phyloP scores from a whole-genome alignment of 2,113 vertebrate genomes.

The Pedionomus torquatus region DNA sequence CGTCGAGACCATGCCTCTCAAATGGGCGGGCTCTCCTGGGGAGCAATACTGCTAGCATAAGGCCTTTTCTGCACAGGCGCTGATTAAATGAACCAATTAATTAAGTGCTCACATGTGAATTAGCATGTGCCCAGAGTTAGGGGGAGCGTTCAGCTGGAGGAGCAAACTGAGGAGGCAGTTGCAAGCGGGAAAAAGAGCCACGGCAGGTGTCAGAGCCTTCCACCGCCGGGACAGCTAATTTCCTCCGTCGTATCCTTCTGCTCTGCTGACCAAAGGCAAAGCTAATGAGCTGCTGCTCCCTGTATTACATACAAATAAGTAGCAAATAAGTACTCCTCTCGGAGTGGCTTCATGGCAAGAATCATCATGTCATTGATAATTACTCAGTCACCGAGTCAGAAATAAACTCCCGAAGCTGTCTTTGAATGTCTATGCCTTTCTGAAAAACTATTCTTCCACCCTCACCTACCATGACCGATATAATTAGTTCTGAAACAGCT shows the following conservation, averaged over 20 bases:
- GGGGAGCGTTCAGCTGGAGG: conserved; percentile 4
- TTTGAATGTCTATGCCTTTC: not conserved
- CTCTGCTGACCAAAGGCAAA: conserved; percentile 6
- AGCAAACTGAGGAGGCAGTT: not conserved
- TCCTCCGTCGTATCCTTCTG: not conserved
- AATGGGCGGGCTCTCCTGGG: conserved; percentile 40
- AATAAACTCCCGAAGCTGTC: not conserved
- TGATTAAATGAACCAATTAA: conserved; percentile 65
- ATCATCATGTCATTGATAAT: not conserved
- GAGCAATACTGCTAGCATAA: conserved; percentile 49
- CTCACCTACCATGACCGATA: not conserved
- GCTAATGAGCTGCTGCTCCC: conserved; percentile 13
- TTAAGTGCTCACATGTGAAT: conserved; percentile 56
- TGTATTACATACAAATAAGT: conserved; percentile 18
- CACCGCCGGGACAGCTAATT: not conserved
- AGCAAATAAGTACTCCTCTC: not conserved
- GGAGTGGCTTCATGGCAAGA: not conserved
- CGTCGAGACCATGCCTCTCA: conserved; percentile 34
- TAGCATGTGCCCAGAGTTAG: conserved; percentile 20
- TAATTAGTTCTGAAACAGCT: not conserved
- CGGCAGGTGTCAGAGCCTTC: conserved; percentile 29
- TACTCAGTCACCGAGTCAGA: not conserved
- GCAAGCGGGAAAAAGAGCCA: not conserved
- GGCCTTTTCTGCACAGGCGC: conserved; percentile 25
- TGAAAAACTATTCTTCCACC: not conserved